Evolutionary conservation across 2,113 vertebrate species (phyloP).

Genomic region (Cyrtonyx montezumae): DNA sequence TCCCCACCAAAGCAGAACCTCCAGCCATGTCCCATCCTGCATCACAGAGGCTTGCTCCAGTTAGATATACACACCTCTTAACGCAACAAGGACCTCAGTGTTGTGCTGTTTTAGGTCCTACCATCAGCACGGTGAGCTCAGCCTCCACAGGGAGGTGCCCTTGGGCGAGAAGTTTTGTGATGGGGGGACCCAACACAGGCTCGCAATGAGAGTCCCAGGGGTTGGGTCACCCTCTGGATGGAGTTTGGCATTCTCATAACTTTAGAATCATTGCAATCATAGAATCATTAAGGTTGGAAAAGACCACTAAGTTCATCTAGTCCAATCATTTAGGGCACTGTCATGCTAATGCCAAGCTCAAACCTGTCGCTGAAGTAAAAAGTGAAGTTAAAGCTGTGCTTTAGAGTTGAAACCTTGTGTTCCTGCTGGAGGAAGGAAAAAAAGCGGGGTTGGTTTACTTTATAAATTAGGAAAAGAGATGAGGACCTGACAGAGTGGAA

Average conservation of each 20-base stretch:
- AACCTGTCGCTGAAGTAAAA: background rate
- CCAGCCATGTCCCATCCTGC: background rate
- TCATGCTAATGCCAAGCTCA: background rate
- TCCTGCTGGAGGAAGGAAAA: background rate
- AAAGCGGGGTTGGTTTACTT: background rate
- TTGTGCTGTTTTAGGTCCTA: fast-evolving
- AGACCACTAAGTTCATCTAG: too few species aligned
- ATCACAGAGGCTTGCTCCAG: background rate
- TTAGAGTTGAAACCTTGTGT: background rate
- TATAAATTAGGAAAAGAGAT: background rate
- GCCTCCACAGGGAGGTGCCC: background rate
- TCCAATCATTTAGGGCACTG: background rate
- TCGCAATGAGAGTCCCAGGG: background rate
- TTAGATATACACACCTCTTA: background rate
- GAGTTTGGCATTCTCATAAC: background rate
- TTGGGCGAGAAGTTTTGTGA: background rate
- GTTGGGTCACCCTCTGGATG: background rate
- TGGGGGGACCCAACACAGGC: background rate
- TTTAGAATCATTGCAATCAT: background rate
- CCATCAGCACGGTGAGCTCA: fast-evolving
- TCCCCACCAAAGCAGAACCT: background rate
- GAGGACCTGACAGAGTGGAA: background rate
- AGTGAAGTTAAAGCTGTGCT: background rate
- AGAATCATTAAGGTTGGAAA: too few species aligned
- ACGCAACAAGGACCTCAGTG: background rate